Percentiles rank a stretch among this genome's conserved stretches.
phyloP scores from a whole-genome alignment of 1,140 invertebrate genomes.

The Anastrepha ludens region DNA sequence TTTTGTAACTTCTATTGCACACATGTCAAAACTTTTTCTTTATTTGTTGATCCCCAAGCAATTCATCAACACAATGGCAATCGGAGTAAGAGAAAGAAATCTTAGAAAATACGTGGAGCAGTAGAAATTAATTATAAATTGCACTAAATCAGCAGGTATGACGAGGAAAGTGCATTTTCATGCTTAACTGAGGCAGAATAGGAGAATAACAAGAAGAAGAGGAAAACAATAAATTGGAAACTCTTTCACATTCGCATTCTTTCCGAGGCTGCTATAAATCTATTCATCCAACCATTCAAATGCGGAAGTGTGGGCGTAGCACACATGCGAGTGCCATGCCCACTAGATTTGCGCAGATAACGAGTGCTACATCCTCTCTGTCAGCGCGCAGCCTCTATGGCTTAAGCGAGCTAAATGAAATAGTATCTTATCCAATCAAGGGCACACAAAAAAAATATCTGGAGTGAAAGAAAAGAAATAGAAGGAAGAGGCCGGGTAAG shows the following conservation, averaged over 20 bases:
- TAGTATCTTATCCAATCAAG: slow-evolving; percentile 38
- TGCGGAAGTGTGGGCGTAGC: slow-evolving; percentile 40
- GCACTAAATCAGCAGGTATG: neutral
- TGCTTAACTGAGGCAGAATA: neutral
- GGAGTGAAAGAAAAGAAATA: neutral
- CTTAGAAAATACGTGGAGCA: neutral
- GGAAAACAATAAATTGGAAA: neutral
- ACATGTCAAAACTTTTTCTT: neutral
- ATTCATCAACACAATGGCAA: neutral
- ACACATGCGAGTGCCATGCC: slow-evolving; percentile 24
- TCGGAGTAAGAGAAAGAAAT: neutral
- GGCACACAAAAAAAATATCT: neutral
- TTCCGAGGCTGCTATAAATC: neutral
- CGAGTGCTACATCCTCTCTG: neutral
- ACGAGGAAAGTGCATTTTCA: neutral
- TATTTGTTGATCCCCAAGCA: neutral
- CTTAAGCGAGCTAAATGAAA: neutral
- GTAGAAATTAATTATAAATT: slow-evolving; percentile 35
- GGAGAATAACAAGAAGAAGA: neutral
- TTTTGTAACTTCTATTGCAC: neutral
- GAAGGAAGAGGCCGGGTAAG: neutral
- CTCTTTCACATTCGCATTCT: slow-evolving; percentile 19
- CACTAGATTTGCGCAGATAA: slow-evolving; percentile 26
- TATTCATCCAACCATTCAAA: neutral
- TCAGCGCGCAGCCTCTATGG: neutral